Evolutionary conservation across 2,113 vertebrate genomes (phyloP).

Genomic region (Elephas maximus): DNA sequence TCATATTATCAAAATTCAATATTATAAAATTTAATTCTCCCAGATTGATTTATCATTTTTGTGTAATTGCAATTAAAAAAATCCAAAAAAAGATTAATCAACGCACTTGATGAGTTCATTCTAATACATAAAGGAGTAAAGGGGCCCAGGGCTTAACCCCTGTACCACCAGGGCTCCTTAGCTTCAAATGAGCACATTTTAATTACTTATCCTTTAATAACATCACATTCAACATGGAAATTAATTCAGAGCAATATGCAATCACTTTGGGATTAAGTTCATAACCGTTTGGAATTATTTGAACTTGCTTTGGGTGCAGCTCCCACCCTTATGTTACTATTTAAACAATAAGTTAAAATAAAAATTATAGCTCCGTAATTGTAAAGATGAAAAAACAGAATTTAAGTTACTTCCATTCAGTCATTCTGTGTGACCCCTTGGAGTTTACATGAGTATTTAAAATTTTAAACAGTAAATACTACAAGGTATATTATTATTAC

Average conservation of each 20-base stretch:
- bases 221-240: background rate
- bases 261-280: background rate
- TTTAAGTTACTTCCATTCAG: background rate
- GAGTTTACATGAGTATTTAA: background rate
- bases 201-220: background rate
- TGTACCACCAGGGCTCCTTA: background rate
- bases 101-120: background rate
- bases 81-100: background rate
- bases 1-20: too few species aligned
- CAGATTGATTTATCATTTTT: background rate
- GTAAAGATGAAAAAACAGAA: background rate
- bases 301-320: background rate
- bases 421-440: background rate
- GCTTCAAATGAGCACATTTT: conserved; percentile 19
- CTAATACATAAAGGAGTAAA: background rate
- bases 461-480: conserved; percentile 9
- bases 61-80: background rate
- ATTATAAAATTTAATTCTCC: background rate
- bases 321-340: background rate
- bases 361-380: background rate
- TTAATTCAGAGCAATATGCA: background rate
- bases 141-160: background rate
- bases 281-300: background rate
- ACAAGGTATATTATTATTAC: background rate
- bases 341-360: background rate